phyloP scores from a whole-genome alignment of 2,888 invertebrate genomes.

The Aphrophora alni region DNA sequence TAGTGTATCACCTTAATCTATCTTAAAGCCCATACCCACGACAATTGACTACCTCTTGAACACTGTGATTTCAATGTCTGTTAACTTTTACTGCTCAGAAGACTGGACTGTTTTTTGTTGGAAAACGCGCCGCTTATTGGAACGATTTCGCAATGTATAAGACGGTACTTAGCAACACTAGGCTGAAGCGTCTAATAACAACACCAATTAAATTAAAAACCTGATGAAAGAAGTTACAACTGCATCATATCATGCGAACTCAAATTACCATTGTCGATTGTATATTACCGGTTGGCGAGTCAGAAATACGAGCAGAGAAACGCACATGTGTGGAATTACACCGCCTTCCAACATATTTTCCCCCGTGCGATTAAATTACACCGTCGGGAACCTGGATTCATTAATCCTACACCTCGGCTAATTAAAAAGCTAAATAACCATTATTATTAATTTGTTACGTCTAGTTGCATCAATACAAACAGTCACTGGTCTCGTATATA shows the following conservation, averaged over 20 bases:
- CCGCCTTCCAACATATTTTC: not conserved
- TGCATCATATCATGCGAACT: not conserved
- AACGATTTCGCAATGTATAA: not conserved
- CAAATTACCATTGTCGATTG: not conserved
- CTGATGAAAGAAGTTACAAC: conserved; percentile 21
- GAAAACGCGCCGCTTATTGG: too few species aligned
- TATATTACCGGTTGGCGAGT: not conserved
- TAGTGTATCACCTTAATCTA: not conserved
- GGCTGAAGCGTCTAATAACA: conserved; percentile 21
- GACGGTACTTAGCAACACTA: not conserved
- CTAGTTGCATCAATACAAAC: conserved; percentile 2
- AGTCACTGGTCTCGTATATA: not conserved
- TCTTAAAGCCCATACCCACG: not conserved
- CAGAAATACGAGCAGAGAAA: not conserved
- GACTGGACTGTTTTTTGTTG: not conserved
- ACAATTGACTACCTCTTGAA: not conserved
- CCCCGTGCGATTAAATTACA: not conserved
- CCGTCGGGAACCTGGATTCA: not conserved
- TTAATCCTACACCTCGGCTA: not conserved
- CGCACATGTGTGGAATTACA: not conserved
- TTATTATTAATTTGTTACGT: not conserved
- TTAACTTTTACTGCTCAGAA: not conserved
- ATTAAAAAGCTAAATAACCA: not conserved
- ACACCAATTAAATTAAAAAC: conserved; percentile 26
- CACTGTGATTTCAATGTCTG: not conserved